Evolutionary conservation across 2,888 invertebrate species (phyloP), one percentile per base, ranked within the genome.

Genomic region (Rhodophaea formosa): DNA sequence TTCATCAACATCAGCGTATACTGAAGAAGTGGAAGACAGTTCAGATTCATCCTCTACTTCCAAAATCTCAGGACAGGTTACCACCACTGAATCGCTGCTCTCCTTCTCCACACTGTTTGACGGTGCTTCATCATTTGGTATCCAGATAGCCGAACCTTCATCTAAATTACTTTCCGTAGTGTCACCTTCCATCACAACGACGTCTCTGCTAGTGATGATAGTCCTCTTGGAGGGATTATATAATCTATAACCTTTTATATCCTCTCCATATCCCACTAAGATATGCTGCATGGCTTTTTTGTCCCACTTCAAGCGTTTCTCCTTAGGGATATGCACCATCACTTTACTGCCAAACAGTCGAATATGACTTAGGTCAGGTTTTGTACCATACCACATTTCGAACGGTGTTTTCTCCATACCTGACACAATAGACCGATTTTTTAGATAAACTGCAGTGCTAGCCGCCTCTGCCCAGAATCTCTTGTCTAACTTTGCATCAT

Each of bases 381-480:
- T n/a, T n/a, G n/a, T n/a, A n/a, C n/a, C n/a, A n/a, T n/a, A n/a
- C 29, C 30, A 23, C n/a, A 29, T 2, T n/a, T 47, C 23, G 12
- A 12, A 47, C 39, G 68, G 63, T 57, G 65, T 67, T 45, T 61
- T 67, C n/a, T 62, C 44, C 16, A 63, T 39, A 5, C 63, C 63
- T 15, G 66, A 62, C 17, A 61, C 61, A 29, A 60, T 5, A 15
- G 60, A 53, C 16, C 67, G 49, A 42, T 64, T 68, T 17, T 32
- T 35, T n/a, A 69, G 16, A 53, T 65, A 66, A 1, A 67, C 66
- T 8, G 43, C 43, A n/a, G 43, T 43, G 43, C 65, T 60, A 5
- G 49, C 29, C 17, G 66, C 65, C 15, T 68, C 65, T 32, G 69
- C 66, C 63, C 66, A 69, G 54, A 63, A 62, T n/a, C 46, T 59